Evolutionary conservation across 1,140 invertebrate genomes (phyloP).

Genomic region (Drosophila mayri): DNA sequence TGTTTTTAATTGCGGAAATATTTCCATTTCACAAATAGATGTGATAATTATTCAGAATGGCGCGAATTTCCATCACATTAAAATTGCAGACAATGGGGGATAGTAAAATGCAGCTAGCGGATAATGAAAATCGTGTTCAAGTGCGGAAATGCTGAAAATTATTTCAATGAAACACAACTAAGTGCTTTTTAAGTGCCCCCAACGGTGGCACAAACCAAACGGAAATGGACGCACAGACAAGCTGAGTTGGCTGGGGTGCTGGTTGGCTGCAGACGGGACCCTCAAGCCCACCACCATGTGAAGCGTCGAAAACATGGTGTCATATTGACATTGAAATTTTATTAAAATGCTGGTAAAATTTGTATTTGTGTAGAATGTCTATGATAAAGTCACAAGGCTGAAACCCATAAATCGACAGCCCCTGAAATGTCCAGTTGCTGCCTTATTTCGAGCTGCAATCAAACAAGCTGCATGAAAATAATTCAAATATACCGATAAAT

Average conservation of each 20-base stretch:
- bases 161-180: conserved; percentile 74
- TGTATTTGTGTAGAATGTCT: too few species aligned
- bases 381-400: too few species aligned
- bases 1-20: conserved; percentile 80
- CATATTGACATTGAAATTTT: neutral
- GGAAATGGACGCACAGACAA: conserved; percentile 18
- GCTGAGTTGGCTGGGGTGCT: conserved; percentile 12
- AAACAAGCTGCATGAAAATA: neutral
- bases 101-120: conserved; percentile 64
- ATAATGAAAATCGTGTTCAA: conserved; percentile 69
- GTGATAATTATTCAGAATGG: conserved; percentile 75
- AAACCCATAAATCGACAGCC: too few species aligned
- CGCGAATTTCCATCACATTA: conserved; percentile 78
- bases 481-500: too few species aligned
- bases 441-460: too few species aligned
- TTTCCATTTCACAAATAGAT: conserved; percentile 71
- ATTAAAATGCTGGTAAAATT: neutral
- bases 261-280: conserved; percentile 1
- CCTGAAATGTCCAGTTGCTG: neutral
- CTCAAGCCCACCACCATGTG: conserved; percentile 5
- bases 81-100: conserved; percentile 74
- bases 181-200: conserved; percentile 70
- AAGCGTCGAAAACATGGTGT: conserved; percentile 27
- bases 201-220: conserved; percentile 35
- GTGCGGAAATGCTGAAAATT: conserved; percentile 79